phyloP scores from a whole-genome alignment of 1,140 invertebrate species.

The Drosophila mayri region DNA sequence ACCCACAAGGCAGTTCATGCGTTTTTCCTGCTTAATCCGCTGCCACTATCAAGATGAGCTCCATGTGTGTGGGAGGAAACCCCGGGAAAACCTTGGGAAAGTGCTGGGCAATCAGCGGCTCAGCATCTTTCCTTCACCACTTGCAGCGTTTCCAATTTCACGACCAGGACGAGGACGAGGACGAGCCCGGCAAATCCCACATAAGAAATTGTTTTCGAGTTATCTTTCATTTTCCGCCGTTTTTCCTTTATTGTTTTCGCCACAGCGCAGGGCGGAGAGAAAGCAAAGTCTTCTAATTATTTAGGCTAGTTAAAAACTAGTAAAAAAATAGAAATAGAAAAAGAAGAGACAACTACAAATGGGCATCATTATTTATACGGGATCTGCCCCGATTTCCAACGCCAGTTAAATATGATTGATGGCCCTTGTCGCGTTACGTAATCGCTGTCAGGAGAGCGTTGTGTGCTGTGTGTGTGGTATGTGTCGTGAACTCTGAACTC shows the following conservation, averaged over 20 bases:
- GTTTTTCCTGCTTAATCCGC: constrained; percentile 74
- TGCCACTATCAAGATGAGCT: constrained; percentile 77
- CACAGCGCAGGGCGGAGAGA: neutral
- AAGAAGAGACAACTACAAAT: constrained; percentile 23
- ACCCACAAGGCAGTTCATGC: constrained; percentile 45
- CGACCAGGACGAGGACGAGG: neutral
- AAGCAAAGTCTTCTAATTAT: constrained; percentile 32
- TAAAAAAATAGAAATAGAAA: neutral
- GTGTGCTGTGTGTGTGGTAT: constrained; percentile 60
- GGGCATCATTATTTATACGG: constrained; percentile 44
- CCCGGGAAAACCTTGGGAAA: constrained; percentile 11
- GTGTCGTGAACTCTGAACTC: constrained; percentile 41
- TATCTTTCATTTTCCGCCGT: constrained; percentile 54
- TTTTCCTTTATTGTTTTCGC: constrained; percentile 24
- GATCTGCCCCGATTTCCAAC: constrained; percentile 15
- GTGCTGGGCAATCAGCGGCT: constrained; percentile 56
- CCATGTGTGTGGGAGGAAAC: neutral
- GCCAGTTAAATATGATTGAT: constrained; percentile 77
- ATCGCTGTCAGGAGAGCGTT: constrained; percentile 67
- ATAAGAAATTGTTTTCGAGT: constrained; percentile 78
- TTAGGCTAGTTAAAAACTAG: constrained; percentile 39
- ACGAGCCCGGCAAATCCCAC: constrained; percentile 63
- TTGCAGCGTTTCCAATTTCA: constrained; percentile 72
- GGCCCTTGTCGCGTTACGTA: constrained; percentile 79
- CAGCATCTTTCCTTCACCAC: constrained; percentile 16